These are phyloP conservation scores for Blastobasis adustella DNA, from an alignment of 2,888 invertebrate species.

Conservation along the genomic window DNA sequence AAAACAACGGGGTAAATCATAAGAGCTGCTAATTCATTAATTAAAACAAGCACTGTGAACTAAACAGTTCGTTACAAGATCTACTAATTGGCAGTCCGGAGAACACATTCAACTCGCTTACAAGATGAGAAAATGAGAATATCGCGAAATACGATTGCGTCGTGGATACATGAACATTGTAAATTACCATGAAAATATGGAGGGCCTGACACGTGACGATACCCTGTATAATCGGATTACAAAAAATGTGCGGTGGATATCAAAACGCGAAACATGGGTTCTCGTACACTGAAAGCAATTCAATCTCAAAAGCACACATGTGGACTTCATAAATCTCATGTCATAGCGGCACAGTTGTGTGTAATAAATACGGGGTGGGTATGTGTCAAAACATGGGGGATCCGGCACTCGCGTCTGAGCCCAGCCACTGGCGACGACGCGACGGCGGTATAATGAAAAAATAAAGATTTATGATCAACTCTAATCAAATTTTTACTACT, in stretches of 20 bases:
- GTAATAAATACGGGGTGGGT: constrained; percentile 60
- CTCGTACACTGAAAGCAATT: constrained; percentile 52
- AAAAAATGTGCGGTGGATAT: constrained; percentile 25
- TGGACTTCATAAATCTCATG: constrained; percentile 68
- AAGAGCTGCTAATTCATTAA: constrained; percentile 26
- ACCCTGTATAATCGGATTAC: constrained; percentile 22
- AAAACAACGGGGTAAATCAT: constrained; percentile 32
- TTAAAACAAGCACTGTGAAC: constrained; percentile 11
- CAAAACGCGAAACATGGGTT: constrained; percentile 32
- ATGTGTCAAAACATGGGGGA: constrained; percentile 72
- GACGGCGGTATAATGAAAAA: constrained; percentile 64
- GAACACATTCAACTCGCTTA: neutral
- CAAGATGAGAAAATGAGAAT: too few relatives aligned
- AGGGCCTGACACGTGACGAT: constrained; percentile 6
- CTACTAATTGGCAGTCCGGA: constrained; percentile 3
- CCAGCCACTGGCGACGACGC: constrained; percentile 28
- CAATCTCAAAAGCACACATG: constrained; percentile 62
- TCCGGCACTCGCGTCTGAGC: constrained; percentile 44
- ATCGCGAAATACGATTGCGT: neutral
- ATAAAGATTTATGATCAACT: constrained; percentile 69
- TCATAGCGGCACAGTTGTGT: constrained; percentile 53
- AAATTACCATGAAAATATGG: neutral
- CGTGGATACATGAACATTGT: neutral
- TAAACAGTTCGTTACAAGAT: constrained; percentile 19
- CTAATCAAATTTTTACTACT: constrained; percentile 70